Evolutionary conservation across 2,113 vertebrate species (phyloP), one percentile per base, ranked within the genome.

Genomic region (Corydoras sp.): DNA sequence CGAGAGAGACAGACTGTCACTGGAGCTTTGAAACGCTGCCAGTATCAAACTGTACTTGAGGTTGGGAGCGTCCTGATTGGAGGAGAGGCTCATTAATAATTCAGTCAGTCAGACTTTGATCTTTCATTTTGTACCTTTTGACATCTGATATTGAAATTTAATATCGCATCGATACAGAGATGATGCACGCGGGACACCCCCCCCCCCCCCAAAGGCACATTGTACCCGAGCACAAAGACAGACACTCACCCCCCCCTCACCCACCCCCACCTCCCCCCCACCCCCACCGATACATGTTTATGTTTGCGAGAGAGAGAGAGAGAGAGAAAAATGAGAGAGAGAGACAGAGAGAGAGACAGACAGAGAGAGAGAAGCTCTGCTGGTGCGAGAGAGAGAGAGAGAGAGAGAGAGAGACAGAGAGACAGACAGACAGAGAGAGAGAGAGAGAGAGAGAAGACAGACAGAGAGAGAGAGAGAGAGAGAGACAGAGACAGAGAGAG

Each of bases 61-160:
- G 18, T 24, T 24, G 2, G 18, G 18, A 24, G 18, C 18, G 18
- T 24, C 18, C 18, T 88, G 87, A 90, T 88, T 86, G 85, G 82
- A 86, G 82, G 84, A 89, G 86, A 82, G 80, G 67, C 80, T 81
- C 82, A 87, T 91, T 89, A 90, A 91, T 90, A 89, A 91, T 91
- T 89, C 85, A 90, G 87, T 88, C 89, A 88, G 85, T 85, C 85
- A 85, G 87, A 84, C 87, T 89, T 85, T 90, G 89, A 90, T 91
- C 88, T 90, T 85, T 90, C 90, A 89, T 91, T 90, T 90, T 90
- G 86, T 89, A 89, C 88, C 88, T 91, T 91, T 90, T 90, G 90
- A 91, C 90, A 90, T 84, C 83, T 77, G 83, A 90, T 90, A 90
- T 90, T 90, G 89, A 90, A 91, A 91, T 90, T 89, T 89, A 90